These are phyloP conservation scores for Gymnogyps californianus DNA, from an alignment of 2,113 vertebrate genomes.

Conservation along the genomic window DNA sequence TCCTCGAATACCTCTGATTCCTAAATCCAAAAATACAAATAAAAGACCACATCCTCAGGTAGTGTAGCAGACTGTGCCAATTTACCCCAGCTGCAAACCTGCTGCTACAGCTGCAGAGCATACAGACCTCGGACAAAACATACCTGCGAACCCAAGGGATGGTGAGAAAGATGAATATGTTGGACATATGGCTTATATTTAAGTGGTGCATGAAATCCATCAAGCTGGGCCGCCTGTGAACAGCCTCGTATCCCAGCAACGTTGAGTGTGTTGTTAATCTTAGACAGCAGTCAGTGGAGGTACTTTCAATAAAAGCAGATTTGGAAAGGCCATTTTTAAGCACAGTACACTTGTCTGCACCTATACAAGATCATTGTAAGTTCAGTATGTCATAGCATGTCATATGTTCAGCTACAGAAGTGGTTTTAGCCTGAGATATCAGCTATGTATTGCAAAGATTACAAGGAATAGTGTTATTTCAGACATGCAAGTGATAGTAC, in stretches of 20 bases:
- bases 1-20: not conserved
- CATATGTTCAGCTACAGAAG: not conserved
- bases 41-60: not conserved
- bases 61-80: rapidly evolving
- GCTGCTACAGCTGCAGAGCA: not conserved
- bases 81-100: not conserved
- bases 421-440: not conserved
- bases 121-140: not conserved
- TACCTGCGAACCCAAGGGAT: not conserved
- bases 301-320: not conserved
- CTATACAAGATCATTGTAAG: not conserved
- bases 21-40: not conserved
- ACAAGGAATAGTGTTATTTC: not conserved
- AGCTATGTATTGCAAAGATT: not conserved
- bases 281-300: not conserved
- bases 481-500: not conserved
- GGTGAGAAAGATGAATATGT: not conserved
- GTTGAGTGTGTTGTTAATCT: not conserved
- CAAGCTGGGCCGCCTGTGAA: not conserved
- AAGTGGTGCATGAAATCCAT: not conserved
- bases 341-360: not conserved
- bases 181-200: not conserved
- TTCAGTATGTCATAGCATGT: not conserved
- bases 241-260: not conserved
- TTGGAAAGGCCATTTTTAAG: not conserved